phyloP scores from a whole-genome alignment of 1,140 invertebrate species.

The Sipha flava region DNA sequence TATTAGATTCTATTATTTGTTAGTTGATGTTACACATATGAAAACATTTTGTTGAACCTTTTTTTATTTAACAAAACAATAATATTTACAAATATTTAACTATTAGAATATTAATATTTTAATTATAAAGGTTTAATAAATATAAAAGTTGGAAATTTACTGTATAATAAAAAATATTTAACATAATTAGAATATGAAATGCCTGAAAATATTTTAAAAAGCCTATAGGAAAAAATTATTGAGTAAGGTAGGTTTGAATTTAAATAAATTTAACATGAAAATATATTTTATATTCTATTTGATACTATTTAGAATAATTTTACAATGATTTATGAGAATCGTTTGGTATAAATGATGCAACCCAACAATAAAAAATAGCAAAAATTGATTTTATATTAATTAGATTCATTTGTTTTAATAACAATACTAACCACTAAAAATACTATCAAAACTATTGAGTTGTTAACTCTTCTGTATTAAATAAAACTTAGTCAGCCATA shows the following conservation, averaged over 20 bases:
- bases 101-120: conserved; percentile 14
- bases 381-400: neutral
- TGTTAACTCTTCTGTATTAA: neutral
- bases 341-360: neutral
- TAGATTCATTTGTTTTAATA: neutral
- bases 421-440: neutral
- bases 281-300: neutral
- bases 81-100: conserved; percentile 26
- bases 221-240: neutral
- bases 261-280: neutral
- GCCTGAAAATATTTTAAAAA: neutral
- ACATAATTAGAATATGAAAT: neutral
- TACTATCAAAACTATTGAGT: neutral
- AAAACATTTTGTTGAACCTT: neutral
- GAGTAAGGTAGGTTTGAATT: too few species aligned
- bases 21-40: neutral
- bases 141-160: neutral
- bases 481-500: neutral
- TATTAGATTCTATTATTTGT: neutral
- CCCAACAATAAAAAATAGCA: neutral
- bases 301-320: neutral
- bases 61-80: neutral
- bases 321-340: neutral
- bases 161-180: neutral
- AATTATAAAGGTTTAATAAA: conserved; percentile 2